Evolutionary conservation across 2,113 vertebrate genomes (phyloP), one percentile per base, ranked within the genome.

Genomic region (Taurulus bubalis): DNA sequence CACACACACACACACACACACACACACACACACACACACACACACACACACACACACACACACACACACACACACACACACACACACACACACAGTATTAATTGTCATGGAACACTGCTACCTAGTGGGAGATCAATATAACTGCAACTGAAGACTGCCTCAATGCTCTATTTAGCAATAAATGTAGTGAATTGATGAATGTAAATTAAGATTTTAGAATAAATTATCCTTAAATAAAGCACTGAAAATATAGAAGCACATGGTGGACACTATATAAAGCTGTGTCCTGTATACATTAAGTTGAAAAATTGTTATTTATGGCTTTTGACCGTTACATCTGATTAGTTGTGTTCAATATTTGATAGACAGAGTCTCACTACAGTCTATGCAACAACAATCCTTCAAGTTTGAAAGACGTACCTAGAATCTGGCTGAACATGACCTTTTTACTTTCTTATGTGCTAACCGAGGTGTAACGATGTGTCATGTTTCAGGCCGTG

Each of bases 31-130:
- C 8, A 53, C 49, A 22, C 49, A 53, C 49, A 51, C 49, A 51
- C 18, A 51, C 18, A 51, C 49, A 51, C 18, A 22, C 49, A 51
- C 18, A 22, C 49, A 51, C 45, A 47, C 45, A 47, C 45, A 47
- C 16, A 58, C 55, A 58, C 11, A 24, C 12, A 36, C 14, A 24
- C 6, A 42, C 20, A 53, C 20, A 53, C 8, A 53, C 49, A 22
- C 42, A 45, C 14, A 55, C 53, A 55, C 18, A 24, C 15, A 34
- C 12, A n/a, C 8, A 36, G 20, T 42, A n/a, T 51, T 42, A 53
- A 56, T 72, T 70, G 6, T 81, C 67, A 67, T 56, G 79, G 64
- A n/a, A 49, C 40, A 85, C 83, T 92, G 84, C 79, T 84, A 56
- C 88, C n/a, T 66, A 65, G 88, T 91, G 93, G 88, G 1, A 1